Evolutionary conservation across 2,113 vertebrate species (phyloP).

Genomic region (Neofelis nebulosa): DNA sequence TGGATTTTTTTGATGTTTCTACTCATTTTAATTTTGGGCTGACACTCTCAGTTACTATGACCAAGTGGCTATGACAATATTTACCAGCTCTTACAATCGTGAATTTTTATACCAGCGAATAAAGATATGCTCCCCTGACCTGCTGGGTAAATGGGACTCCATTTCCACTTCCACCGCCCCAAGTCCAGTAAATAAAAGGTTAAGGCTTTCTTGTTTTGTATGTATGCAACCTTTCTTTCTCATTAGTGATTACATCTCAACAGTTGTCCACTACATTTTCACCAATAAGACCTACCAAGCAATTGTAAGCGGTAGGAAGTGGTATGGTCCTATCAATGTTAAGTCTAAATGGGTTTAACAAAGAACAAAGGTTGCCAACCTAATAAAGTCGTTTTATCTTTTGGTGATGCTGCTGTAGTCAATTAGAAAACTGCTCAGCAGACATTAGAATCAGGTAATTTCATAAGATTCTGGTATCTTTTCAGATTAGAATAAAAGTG

Average conservation of each 20-base stretch:
- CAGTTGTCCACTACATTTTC: background rate
- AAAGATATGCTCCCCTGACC: background rate
- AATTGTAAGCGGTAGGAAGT: background rate
- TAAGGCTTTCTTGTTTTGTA: background rate
- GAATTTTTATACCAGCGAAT: background rate
- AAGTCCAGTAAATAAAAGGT: background rate
- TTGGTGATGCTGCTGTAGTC: background rate
- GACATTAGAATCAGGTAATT: background rate
- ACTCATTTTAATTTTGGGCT: background rate
- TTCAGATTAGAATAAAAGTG: background rate
- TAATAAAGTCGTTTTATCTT: background rate
- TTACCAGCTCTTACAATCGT: background rate
- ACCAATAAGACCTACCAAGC: background rate
- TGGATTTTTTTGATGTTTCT: background rate
- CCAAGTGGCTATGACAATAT: too few relatives aligned
- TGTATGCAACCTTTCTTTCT: background rate
- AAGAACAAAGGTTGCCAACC: background rate
- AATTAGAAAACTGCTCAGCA: background rate
- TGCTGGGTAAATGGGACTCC: background rate
- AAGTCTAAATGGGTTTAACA: background rate
- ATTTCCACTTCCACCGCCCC: background rate
- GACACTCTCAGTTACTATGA: background rate
- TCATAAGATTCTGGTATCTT: background rate
- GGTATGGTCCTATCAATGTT: background rate
- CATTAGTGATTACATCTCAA: background rate